Percentiles rank a stretch among this genome's conserved stretches.
Evolutionary conservation across 2,113 vertebrate genomes (phyloP).

Genomic region (Protobothrops flavoviridis): DNA sequence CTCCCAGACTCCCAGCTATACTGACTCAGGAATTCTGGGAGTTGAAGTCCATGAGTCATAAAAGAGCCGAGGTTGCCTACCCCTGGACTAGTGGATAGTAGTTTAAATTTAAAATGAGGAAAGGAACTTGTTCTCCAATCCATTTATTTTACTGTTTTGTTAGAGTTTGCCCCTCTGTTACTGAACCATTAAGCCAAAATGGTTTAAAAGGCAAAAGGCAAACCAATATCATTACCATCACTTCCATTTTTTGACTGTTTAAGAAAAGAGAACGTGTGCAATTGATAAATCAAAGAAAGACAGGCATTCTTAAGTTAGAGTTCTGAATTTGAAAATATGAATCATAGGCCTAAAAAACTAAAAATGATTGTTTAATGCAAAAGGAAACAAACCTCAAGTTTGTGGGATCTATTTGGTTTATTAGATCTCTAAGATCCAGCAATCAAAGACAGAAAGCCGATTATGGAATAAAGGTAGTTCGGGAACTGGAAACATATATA

Average conservation of each 20-base stretch:
- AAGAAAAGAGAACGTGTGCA: neutral
- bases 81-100: neutral
- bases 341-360: neutral
- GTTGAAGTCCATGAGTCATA: too few species aligned
- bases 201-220: neutral
- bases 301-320: neutral
- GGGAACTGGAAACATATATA: neutral
- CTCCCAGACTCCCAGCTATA: too few species aligned
- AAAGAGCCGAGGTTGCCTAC: too few species aligned
- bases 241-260: neutral
- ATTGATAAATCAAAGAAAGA: neutral
- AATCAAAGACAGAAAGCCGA: neutral
- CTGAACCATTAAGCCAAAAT: neutral
- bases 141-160: neutral
- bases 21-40: too few species aligned
- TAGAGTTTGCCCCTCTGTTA: neutral
- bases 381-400: neutral
- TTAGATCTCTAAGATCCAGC: neutral
- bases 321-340: neutral
- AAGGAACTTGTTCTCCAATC: neutral
- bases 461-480: neutral
- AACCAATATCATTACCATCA: neutral
- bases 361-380: neutral
- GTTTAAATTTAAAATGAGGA: neutral
- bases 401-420: neutral